Base-by-base conservation (phyloP, 2,888 invertebrate species). In the Mesorhabditis sp. region DNA sequence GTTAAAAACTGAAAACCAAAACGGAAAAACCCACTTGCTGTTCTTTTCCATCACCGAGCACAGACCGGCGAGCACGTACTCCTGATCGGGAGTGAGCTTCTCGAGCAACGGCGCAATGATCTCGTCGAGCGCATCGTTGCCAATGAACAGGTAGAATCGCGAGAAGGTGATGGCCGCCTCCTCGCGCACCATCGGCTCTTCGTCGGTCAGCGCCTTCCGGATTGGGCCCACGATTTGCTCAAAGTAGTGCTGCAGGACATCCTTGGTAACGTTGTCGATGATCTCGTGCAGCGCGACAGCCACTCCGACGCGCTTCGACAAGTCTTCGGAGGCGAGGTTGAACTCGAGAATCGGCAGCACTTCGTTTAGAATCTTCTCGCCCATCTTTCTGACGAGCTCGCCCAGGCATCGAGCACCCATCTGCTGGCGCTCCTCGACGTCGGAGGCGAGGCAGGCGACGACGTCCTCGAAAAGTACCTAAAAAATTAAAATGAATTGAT, bases 151-250 rank as follows among this genome's bases (percentile, higher is more conserved):
- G 89, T 97, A 95, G 78, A 98, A 90, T 81, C 93, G 92, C 87
- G 96, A 95, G 88, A 98, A 98, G 0, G 97, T 95, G 85, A 92
- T 92, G 7, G 97, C 97, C 0, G 97, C 97, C 4, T 96, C 95
- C 87, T 92, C 90, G 67, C 98, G 90, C 0, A 90, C 97, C 3
- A 63, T 63, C 28, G 71, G 68, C 13, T 75, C 74, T 4, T 75
- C 68, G 68, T 98, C 98, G 86, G 93, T 93, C 68, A 98, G 89
- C 4, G 96, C 96, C 86, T 91, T 92, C 76, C 89, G 90, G n/a
- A 98, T 96, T 4, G 96, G 95, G 6, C 93, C 92, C 69, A 94
- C 77, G 43, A 80, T 72, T 4, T 73, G 61, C 4, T 71, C 63
- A n/a, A 80, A 69, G 61, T 80, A 78, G 70, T 80, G 80, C 50